These are phyloP conservation scores for Menura novaehollandiae DNA, from an alignment of 2,113 vertebrate genomes.

Conservation along the genomic window DNA sequence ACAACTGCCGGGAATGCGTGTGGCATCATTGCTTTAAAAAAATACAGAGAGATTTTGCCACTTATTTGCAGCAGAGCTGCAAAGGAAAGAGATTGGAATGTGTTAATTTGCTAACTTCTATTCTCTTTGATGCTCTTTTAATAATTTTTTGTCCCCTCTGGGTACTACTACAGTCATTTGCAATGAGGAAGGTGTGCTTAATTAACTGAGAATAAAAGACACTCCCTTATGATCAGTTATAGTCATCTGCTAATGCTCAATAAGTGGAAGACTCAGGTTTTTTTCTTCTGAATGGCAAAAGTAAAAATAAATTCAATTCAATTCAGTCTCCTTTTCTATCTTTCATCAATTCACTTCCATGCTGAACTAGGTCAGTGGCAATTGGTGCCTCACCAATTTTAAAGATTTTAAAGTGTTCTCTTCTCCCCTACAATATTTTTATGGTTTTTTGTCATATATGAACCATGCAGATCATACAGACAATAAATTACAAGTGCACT, in stretches of 20 bases:
- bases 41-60: neutral
- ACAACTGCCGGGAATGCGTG: neutral
- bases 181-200: constrained; percentile 33
- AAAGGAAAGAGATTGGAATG: neutral
- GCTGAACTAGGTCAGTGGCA: neutral
- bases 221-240: neutral
- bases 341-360: neutral
- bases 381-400: neutral
- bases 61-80: neutral
- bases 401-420: neutral
- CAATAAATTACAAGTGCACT: neutral
- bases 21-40: neutral
- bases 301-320: neutral
- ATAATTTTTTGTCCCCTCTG: constrained; percentile 5
- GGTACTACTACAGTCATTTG: neutral
- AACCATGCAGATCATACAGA: neutral
- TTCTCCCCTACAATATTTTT: neutral
- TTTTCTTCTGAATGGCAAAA: neutral
- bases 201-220: constrained; percentile 17
- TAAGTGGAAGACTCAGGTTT: neutral
- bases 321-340: neutral
- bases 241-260: neutral
- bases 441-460: neutral
- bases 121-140: constrained; percentile 33
- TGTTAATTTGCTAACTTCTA: neutral